Evolutionary conservation across 2,888 invertebrate species (phyloP), one percentile per base, ranked within the genome.

Genomic region (Apocheima hispidaria): DNA sequence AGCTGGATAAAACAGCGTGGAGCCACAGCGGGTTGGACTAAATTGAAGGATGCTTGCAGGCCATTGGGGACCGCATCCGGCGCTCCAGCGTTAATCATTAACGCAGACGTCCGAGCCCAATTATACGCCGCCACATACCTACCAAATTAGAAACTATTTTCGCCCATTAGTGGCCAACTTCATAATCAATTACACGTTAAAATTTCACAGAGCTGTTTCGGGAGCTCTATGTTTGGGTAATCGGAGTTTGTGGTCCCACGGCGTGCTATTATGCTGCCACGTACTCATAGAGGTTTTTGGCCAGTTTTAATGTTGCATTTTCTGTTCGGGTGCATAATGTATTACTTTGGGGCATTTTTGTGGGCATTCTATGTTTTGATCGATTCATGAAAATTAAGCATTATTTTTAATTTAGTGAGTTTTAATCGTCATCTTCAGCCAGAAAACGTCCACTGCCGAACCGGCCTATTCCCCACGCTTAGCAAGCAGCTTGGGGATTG

Each of bases 111-210:
- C 83, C 80, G 85, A 86, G 88, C 85, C 88, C 90, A 90, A 90
- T 91, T 90, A 91, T 83, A 75, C 80, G 76, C 81, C 73, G 36
- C 87, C 84, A 81, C 86, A 86, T 81, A 83, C 88, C 86, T 81
- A 83, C 88, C 86, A 90, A 91, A 92, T 91, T 92, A 91, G 92
- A 90, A 90, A 91, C 92, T 92, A 92, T 92, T 89, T 90, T 88
- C 88, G 81, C 83, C 91, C 91, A 91, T 91, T 91, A 90, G 86
- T 82, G 84, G 83, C 88, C 88, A 90, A 91, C 91, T 91, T 92
- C 91, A 90, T 92, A 90, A 91, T 92, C 92, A 92, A 92, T 90
- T 92, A 90, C 82, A 87, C 89, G 89, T 86, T 90, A 87, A 89
- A 91, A 85, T 91, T 90, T 88, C 89, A 88, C 87, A 83, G 82